Evolutionary conservation across 2,888 invertebrate genomes (phyloP).

Genomic region (Selenia dentaria): DNA sequence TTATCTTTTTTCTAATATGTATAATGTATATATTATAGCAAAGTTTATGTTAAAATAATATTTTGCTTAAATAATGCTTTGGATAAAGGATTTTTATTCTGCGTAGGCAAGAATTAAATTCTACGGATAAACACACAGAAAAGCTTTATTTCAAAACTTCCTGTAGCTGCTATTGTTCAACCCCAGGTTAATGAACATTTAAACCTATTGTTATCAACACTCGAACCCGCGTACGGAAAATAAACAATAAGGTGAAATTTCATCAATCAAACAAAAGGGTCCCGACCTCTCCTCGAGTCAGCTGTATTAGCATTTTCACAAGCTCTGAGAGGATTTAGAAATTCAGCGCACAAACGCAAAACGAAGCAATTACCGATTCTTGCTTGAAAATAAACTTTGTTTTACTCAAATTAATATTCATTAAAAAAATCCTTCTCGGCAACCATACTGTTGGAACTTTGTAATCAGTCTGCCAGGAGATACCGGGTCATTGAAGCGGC

Average conservation of each 20-base stretch:
- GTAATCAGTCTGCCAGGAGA: conserved; percentile 71
- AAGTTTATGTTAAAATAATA: too few relatives aligned
- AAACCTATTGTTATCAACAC: conserved; percentile 18
- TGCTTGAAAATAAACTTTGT: conserved; percentile 74
- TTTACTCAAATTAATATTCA: conserved; percentile 83
- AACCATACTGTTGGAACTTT: conserved; percentile 77
- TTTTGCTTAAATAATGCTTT: too few relatives aligned
- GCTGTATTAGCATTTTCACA: conserved; percentile 52
- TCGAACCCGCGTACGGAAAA: conserved; percentile 21
- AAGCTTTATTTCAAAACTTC: conserved; percentile 14
- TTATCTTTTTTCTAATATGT: too few relatives aligned
- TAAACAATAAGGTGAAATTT: conserved; percentile 36
- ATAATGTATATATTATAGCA: too few relatives aligned
- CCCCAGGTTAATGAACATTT: conserved; percentile 22
- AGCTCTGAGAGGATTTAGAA: conserved; percentile 59
- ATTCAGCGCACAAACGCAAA: conserved; percentile 61
- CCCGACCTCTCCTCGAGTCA: conserved; percentile 23
- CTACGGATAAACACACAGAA: conserved; percentile 7
- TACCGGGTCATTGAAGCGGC: conserved; percentile 30
- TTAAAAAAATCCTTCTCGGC: conserved; percentile 79
- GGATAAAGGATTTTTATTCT: too few relatives aligned
- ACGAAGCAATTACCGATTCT: conserved; percentile 75
- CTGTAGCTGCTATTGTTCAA: conserved; percentile 14
- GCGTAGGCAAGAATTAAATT: not conserved
- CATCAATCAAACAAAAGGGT: conserved; percentile 34